These are phyloP conservation scores for Chrysolina haemoptera DNA, from an alignment of 2,888 invertebrate species.

Conservation along the genomic window DNA sequence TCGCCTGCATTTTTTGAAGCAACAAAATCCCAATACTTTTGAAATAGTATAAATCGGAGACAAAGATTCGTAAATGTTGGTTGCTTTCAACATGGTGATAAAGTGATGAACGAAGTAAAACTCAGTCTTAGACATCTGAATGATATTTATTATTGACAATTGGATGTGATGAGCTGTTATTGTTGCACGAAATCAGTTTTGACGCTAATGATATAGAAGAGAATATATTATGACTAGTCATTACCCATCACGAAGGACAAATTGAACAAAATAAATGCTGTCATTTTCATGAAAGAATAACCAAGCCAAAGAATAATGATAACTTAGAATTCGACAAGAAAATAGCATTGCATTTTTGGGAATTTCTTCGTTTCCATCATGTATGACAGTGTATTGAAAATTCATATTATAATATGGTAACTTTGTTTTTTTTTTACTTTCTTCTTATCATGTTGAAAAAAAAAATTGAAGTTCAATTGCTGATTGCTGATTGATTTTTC, in stretches of 20 bases:
- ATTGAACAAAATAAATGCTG: too few relatives aligned
- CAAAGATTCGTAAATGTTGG: not conserved
- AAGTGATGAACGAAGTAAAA: not conserved
- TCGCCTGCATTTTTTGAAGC: not conserved
- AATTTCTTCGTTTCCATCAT: too few relatives aligned
- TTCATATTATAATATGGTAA: too few relatives aligned
- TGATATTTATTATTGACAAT: not conserved
- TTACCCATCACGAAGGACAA: not conserved
- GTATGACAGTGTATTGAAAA: too few relatives aligned
- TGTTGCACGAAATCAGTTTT: not conserved
- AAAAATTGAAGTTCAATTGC: too few relatives aligned
- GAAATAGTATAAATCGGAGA: not conserved
- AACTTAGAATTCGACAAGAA: too few relatives aligned
- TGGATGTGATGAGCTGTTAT: not conserved
- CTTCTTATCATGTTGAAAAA: too few relatives aligned
- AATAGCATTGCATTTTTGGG: too few relatives aligned
- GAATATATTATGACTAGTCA: not conserved
- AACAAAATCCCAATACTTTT: not conserved
- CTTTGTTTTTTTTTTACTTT: too few relatives aligned
- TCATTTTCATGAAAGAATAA: too few relatives aligned
- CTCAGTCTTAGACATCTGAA: not conserved
- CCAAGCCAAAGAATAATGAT: too few relatives aligned
- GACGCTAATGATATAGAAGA: not conserved
- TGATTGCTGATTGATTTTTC: too few relatives aligned
- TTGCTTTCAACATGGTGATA: not conserved